These are phyloP conservation scores for Alligator mississippiensis DNA, from an alignment of 2,113 vertebrate genomes.

Conservation along the genomic window DNA sequence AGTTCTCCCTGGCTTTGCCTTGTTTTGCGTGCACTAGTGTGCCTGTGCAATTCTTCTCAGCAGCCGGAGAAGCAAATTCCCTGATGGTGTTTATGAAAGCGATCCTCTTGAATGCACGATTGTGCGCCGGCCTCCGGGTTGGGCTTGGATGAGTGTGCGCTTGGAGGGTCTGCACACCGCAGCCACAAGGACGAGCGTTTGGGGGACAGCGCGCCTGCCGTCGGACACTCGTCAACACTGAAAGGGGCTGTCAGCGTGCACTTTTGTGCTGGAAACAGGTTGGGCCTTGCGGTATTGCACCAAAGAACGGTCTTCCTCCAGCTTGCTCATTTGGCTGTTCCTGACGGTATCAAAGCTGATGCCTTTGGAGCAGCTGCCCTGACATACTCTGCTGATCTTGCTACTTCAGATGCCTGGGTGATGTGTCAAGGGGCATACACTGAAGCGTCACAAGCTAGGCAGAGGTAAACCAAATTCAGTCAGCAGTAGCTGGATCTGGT, in stretches of 20 bases:
- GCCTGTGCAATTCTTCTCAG: background rate
- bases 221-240: fast-evolving
- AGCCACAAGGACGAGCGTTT: fast-evolving
- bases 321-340: background rate
- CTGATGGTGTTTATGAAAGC: background rate
- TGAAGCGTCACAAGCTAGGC: background rate
- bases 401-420: constrained; percentile 23
- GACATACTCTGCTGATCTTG: constrained; percentile 52
- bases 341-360: background rate
- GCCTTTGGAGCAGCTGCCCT: background rate
- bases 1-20: background rate
- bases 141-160: background rate
- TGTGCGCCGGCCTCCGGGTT: background rate
- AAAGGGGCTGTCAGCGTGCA: background rate
- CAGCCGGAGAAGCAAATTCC: background rate
- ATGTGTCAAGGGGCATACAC: constrained; percentile 42
- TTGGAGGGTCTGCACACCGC: background rate
- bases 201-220: background rate
- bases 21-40: background rate
- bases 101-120: background rate
- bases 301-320: background rate
- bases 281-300: background rate
- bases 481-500: constrained; percentile 21
- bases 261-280: background rate
- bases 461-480: constrained; percentile 49